Percentiles rank a stretch among this genome's conserved stretches.
phyloP scores from a whole-genome alignment of 2,797 vertebrate species.

The Peromyscus eremicus region DNA sequence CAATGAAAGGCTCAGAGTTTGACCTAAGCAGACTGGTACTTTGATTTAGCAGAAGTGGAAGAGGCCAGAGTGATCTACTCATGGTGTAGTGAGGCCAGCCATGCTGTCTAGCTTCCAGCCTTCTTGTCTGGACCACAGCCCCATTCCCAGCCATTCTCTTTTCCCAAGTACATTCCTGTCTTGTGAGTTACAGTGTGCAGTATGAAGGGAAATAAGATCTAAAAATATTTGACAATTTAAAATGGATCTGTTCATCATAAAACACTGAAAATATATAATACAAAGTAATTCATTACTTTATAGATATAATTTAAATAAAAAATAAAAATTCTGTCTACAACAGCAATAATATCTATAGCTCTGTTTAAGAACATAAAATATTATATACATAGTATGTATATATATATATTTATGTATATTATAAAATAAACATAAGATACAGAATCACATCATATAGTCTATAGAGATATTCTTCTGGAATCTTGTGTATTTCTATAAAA shows the following conservation, averaged over 20 bases:
- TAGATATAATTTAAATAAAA: conserved; percentile 4
- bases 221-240: background rate
- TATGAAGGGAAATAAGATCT: background rate
- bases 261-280: background rate
- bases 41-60: conserved; percentile 13
- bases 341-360: background rate
- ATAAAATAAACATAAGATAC: conserved; percentile 4
- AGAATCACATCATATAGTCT: background rate
- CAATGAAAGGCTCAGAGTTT: background rate
- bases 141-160: background rate
- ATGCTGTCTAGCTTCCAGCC: background rate
- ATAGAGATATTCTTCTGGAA: background rate
- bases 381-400: background rate
- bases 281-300: conserved; percentile 17
- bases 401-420: background rate
- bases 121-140: background rate
- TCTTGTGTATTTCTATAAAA: background rate
- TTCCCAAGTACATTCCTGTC: background rate
- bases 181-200: background rate
- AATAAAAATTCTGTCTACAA: background rate
- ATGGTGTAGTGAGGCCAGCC: background rate
- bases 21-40: background rate
- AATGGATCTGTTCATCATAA: conserved; percentile 9
- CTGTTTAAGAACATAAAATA: background rate
- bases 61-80: background rate